Evolutionary conservation across 2,113 vertebrate species (phyloP).

Genomic region (Todiramphus chloris): DNA sequence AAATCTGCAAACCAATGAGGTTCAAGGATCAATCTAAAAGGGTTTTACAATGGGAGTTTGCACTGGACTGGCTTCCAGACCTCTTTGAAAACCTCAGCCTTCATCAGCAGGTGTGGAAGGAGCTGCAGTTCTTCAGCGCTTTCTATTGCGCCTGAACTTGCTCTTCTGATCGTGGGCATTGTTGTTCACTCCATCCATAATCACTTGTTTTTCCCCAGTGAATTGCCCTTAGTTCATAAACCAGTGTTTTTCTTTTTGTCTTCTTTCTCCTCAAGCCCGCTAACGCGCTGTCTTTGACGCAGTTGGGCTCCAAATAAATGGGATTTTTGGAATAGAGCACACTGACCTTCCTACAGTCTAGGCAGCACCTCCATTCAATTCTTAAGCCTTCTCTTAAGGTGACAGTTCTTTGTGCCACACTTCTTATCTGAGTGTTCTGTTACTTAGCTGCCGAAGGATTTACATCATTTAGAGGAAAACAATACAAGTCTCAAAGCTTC

Average conservation of each 20-base stretch:
- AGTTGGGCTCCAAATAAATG: slow-evolving; percentile 3
- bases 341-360: slow-evolving; percentile 41
- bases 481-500: slow-evolving; percentile 36
- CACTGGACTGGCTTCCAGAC: fast-evolving
- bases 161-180: background rate
- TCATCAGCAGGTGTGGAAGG: background rate
- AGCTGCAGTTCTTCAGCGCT: background rate
- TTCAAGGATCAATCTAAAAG: background rate
- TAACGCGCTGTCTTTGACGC: background rate
- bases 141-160: background rate
- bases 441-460: slow-evolving; percentile 37
- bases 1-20: background rate
- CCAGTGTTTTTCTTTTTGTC: background rate
- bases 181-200: background rate
- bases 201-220: background rate
- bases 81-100: background rate
- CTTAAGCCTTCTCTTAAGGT: slow-evolving; percentile 39
- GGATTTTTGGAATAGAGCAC: background rate
- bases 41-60: background rate
- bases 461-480: slow-evolving; percentile 55
- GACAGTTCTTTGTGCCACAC: slow-evolving; percentile 25
- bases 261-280: background rate
- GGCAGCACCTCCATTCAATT: slow-evolving; percentile 36
- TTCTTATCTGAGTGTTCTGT: slow-evolving; percentile 41
- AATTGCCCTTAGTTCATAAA: background rate